Evolutionary conservation across 2,888 invertebrate species (phyloP).

Genomic region (Drosophila diplacantha): DNA sequence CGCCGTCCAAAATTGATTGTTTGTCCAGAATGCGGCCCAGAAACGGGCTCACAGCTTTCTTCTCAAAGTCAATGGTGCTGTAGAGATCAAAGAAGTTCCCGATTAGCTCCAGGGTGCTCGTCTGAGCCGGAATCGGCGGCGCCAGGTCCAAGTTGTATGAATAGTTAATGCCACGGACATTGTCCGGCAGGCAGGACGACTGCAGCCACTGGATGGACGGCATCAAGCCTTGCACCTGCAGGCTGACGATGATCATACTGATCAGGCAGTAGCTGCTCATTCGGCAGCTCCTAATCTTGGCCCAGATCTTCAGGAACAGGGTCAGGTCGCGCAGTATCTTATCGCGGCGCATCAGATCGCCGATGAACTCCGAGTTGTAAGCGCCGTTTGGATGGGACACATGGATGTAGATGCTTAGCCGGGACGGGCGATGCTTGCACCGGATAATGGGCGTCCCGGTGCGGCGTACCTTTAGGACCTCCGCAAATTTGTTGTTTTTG

Average conservation of each 20-base stretch:
- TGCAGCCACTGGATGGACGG: slow-evolving; percentile 79
- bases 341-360: slow-evolving; percentile 81
- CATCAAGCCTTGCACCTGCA: slow-evolving; percentile 81
- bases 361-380: slow-evolving; percentile 83
- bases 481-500: slow-evolving; percentile 78
- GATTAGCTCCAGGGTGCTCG: slow-evolving; percentile 80
- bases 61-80: slow-evolving; percentile 80
- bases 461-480: slow-evolving; percentile 82
- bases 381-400: slow-evolving; percentile 85
- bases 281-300: slow-evolving; percentile 77
- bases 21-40: slow-evolving; percentile 80
- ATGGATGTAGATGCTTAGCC: slow-evolving; percentile 84
- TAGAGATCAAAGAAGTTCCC: slow-evolving; percentile 85
- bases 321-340: slow-evolving; percentile 81
- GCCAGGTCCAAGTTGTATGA: slow-evolving; percentile 57
- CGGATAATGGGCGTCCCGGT: slow-evolving; percentile 89
- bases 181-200: slow-evolving; percentile 68
- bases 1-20: neutral
- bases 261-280: slow-evolving; percentile 84
- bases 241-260: slow-evolving; percentile 83
- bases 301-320: slow-evolving; percentile 87
- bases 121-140: slow-evolving; percentile 55
- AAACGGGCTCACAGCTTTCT: slow-evolving; percentile 81
- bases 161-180: slow-evolving; percentile 61
- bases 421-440: slow-evolving; percentile 82